Percentiles rank a stretch among this genome's conserved stretches.
phyloP scores from a whole-genome alignment of 1,140 invertebrate genomes.

The Leptonema lineaticorne region DNA sequence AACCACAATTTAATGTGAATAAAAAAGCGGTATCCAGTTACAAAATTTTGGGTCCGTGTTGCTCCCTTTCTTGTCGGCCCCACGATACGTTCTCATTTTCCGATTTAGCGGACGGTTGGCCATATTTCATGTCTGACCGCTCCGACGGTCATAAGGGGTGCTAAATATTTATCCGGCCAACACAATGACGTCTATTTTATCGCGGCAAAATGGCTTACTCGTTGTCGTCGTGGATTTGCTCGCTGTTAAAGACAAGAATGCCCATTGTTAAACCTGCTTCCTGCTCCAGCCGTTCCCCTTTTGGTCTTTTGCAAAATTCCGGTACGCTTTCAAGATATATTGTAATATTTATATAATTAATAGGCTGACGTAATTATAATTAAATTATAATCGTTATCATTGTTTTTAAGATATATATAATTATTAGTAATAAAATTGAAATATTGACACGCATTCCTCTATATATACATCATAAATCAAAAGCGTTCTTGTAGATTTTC shows the following conservation, averaged over 20 bases:
- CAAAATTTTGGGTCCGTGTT: too few species aligned
- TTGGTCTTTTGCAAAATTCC: not conserved
- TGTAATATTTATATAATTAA: not conserved
- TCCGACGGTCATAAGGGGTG: conserved; percentile 14
- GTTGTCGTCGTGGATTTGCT: not conserved
- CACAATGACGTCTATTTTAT: conserved; percentile 39
- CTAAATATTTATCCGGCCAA: conserved; percentile 40
- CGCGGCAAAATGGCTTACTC: conserved; percentile 26
- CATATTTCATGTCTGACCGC: conserved; percentile 40
- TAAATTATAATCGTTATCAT: not conserved
- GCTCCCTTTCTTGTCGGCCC: not conserved
- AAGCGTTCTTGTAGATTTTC: not conserved
- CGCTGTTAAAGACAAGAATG: not conserved
- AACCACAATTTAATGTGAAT: too few species aligned
- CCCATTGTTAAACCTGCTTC: not conserved
- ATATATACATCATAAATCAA: conserved; percentile 15
- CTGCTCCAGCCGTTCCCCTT: not conserved
- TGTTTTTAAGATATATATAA: not conserved
- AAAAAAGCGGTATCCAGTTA: too few species aligned
- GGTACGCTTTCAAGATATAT: not conserved
- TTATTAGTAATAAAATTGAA: not conserved
- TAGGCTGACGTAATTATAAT: not conserved
- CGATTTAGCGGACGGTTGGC: conserved; percentile 36
- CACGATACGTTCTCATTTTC: not conserved
- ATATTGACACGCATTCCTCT: too few species aligned